Percentiles rank a stretch among this genome's conserved stretches.
Evolutionary conservation across 1,140 invertebrate genomes (phyloP).

Genomic region (Papilio machaon): DNA sequence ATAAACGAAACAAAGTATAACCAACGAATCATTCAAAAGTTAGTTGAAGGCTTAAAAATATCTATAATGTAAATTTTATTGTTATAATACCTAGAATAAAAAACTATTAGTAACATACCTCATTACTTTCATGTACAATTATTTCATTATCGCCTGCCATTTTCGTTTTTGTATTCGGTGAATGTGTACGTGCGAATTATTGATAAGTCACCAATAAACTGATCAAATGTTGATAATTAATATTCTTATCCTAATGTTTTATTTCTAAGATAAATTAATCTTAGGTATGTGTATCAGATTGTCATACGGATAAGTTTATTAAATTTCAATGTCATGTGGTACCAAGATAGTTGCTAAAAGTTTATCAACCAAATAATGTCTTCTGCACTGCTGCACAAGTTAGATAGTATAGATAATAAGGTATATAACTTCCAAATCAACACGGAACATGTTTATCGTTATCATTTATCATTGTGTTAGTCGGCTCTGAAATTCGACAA

Average conservation of each 20-base stretch:
- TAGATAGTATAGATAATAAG: neutral
- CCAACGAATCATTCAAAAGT: too few relatives aligned
- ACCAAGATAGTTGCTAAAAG: neutral
- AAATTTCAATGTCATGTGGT: neutral
- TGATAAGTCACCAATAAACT: conserved; percentile 26
- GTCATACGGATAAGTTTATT: conserved; percentile 2
- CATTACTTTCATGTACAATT: conserved; percentile 11
- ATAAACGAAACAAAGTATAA: too few relatives aligned
- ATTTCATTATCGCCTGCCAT: conserved; percentile 31
- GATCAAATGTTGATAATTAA: conserved; percentile 18
- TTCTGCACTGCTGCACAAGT: neutral
- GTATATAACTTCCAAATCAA: neutral
- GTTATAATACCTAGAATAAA: too few relatives aligned
- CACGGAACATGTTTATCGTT: neutral
- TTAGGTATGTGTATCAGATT: neutral
- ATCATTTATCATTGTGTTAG: neutral
- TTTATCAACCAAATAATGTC: neutral
- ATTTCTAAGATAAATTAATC: conserved; percentile 24
- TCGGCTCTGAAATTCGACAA: too few relatives aligned
- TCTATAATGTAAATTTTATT: too few relatives aligned
- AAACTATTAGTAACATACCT: neutral
- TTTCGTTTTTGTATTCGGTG: neutral
- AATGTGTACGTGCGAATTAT: conserved; percentile 5
- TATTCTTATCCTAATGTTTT: conserved; percentile 21
- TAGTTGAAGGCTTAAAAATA: too few relatives aligned